Percentiles rank a stretch among this genome's conserved stretches.
These are phyloP conservation scores for Cettia cetti DNA, from an alignment of 2,113 vertebrate species.

Conservation along the genomic window DNA sequence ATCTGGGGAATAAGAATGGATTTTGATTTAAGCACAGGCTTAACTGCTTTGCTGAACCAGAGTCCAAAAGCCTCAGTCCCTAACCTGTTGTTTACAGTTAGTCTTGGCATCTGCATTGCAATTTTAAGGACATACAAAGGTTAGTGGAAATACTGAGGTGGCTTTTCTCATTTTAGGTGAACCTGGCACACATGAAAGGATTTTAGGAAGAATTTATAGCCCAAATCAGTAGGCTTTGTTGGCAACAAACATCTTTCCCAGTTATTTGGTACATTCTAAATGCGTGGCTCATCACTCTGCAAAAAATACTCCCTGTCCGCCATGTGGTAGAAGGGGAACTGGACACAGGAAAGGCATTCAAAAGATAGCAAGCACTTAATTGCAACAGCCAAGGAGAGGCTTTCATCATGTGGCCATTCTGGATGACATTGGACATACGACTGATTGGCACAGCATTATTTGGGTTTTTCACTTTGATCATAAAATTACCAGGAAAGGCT, in stretches of 20 bases:
- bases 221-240: not conserved
- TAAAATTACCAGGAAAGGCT: slow-evolving; percentile 59
- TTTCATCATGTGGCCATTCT: slow-evolving; percentile 21
- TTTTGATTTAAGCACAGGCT: not conserved
- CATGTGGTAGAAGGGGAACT: not conserved
- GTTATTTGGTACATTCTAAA: slow-evolving; percentile 38
- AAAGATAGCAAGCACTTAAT: slow-evolving; percentile 3
- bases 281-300: not conserved
- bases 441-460: slow-evolving; percentile 1
- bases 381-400: slow-evolving; percentile 10
- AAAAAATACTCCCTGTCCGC: not conserved
- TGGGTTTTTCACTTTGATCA: slow-evolving; percentile 54
- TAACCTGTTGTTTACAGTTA: not conserved
- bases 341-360: slow-evolving; percentile 23
- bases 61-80: not conserved
- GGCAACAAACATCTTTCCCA: slow-evolving; percentile 12
- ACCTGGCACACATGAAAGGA: not conserved
- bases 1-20: not conserved
- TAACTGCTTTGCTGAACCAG: not conserved
- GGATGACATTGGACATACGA: not conserved
- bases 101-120: not conserved
- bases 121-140: not conserved
- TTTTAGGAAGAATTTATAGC: slow-evolving; percentile 30
- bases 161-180: slow-evolving; percentile 6
- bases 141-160: not conserved